These are phyloP conservation scores for Apodemia zela DNA, from an alignment of 2,888 invertebrate genomes.

Conservation along the genomic window DNA sequence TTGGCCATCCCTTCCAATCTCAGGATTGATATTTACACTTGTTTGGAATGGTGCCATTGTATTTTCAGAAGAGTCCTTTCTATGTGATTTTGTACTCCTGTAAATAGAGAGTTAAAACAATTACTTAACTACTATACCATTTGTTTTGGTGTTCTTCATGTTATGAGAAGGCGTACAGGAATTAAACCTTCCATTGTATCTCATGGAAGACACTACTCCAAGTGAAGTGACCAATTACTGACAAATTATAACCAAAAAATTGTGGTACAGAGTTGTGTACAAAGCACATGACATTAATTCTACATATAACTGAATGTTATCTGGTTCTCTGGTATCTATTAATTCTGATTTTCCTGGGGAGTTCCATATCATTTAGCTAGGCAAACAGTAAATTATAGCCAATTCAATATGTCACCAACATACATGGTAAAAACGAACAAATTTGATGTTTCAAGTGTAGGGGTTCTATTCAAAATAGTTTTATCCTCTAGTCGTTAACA, in stretches of 20 bases:
- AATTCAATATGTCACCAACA: background rate
- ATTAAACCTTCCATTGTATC: too few relatives aligned
- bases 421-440: background rate
- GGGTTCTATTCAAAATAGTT: background rate
- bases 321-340: too few relatives aligned
- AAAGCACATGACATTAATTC: too few relatives aligned
- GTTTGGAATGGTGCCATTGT: conserved; percentile 94
- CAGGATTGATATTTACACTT: conserved; percentile 89
- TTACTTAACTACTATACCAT: too few relatives aligned
- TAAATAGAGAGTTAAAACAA: conserved; percentile 33
- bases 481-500: conserved; percentile 21
- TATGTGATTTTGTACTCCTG: conserved; percentile 84
- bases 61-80: conserved; percentile 80
- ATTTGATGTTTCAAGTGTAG: too few relatives aligned
- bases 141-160: too few relatives aligned
- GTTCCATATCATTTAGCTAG: background rate
- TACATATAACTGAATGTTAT: too few relatives aligned
- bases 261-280: too few relatives aligned
- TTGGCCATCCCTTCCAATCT: conserved; percentile 88
- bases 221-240: too few relatives aligned
- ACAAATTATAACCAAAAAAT: too few relatives aligned
- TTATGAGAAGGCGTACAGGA: too few relatives aligned
- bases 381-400: background rate
- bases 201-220: too few relatives aligned
- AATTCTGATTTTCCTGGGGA: background rate